Base-by-base conservation (phyloP, 2,797 vertebrate species). In the Xenops minutus region DNA sequence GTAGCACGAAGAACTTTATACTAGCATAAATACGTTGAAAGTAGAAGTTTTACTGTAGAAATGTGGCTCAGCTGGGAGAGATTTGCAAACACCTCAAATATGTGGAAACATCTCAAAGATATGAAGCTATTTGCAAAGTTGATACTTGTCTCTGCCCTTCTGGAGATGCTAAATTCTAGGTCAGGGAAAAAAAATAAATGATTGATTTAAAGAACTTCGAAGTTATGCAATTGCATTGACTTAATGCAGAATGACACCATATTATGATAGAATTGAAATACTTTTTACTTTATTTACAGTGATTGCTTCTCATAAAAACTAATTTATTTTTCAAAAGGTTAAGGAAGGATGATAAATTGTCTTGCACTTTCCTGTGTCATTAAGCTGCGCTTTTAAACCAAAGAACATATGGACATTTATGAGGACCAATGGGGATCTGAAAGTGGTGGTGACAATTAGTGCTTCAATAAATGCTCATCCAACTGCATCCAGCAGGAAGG, bases 281-380 rank as follows among this genome's bases (percentile, higher is more conserved):
- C 51, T 83, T 95, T 96, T 88, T 88, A 43, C 75, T 83, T 93
- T 97, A 86, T 96, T 95, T 96, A 92, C 73, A 29, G 17, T 73
- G 92, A 92, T 92, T 97, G 79, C 94, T 96, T 95, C 92, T 93
- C 94, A 95, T 97, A 95, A 97, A 95, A 92, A 61, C 21, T 46
- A 89, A 96, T 96, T 96, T 96, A 85, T 95, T 96, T 96, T 96
- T 91, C 76, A 96, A 98, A 98, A 98, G 98, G 98, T 98, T 98
- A 98, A 90, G 74, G 97, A 97, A 96, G 49, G 95, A 98, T 98
- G 98, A 98, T 98, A 97, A 98, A 98, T 98, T 97, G 96, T 73
- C 95, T 98, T 98, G 85, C 90, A 98, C 98, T 98, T 98, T 98
- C 94, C 97, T 98, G 95, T 98, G 98, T 98, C 98, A 98, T 98